Evolutionary conservation across 1,140 invertebrate genomes (phyloP), one percentile per base, ranked within the genome.

Genomic region (Scylla paramamosain): DNA sequence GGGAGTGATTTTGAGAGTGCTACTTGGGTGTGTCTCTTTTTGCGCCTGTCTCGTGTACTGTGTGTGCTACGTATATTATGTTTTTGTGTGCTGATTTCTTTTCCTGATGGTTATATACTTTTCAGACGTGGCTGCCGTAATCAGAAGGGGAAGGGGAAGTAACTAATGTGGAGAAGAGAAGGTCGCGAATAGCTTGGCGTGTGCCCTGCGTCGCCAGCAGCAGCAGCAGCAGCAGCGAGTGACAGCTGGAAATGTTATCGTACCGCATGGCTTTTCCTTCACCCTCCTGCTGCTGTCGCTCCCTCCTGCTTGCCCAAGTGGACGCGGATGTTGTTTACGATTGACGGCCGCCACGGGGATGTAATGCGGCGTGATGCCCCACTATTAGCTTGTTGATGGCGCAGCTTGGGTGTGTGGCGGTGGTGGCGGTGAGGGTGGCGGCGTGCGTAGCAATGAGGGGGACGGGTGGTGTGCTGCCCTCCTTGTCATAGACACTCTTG

Each of bases 111-210:
- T n/a, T n/a, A 20, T n/a, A 77, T 77, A 16, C 20, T 20, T 77
- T 77, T 77, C 67, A 77, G 67, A 77, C n/a, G 67, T 77, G 67
- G 67, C 67, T 77, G 67, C 67, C 25, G 67, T 77, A 77, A 77
- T 77, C 67, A 77, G 67, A n/a, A 77, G 25, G n/a, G 67, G 67
- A n/a, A n/a, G n/a, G 52, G 67, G 20, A 77, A 77, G 20, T 77
- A 77, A 77, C 67, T 77, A n/a, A 77, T 77, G 67, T 20, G n/a
- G 12, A 20, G 67, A n/a, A 20, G 67, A 77, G n/a, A n/a, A n/a
- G 12, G 67, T 77, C 67, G 67, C 12, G 67, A 77, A 77, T 77
- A 77, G 67, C 67, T 77, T 20, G n/a, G 67, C n/a, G 67, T 12
- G 67, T 20, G 67, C 39, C 39, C 39, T 6, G 39, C 1, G 39